phyloP scores from a whole-genome alignment of 1,140 invertebrate species.

The Heterodera schachtii region DNA sequence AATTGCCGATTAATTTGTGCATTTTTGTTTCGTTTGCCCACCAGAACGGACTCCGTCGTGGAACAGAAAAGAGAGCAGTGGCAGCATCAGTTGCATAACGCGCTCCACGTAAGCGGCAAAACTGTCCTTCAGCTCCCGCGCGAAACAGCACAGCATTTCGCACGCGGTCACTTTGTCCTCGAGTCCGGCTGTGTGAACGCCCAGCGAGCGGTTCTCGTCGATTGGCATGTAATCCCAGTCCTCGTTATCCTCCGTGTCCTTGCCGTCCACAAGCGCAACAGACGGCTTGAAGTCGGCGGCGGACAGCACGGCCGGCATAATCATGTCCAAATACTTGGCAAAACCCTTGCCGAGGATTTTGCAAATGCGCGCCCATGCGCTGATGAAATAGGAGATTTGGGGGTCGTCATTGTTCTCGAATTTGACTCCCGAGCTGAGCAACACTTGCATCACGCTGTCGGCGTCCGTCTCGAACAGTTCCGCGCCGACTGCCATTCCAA shows the following conservation, averaged over 20 bases:
- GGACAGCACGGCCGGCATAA: conserved; percentile 93
- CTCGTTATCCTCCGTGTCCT: conserved; percentile 79
- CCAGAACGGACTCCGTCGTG: conserved; percentile 77
- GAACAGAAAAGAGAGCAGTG: conserved; percentile 97
- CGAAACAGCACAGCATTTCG: conserved; percentile 98
- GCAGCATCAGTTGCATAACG: conserved; percentile 90
- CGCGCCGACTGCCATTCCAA: conserved; percentile 94
- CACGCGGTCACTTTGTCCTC: conserved; percentile 99
- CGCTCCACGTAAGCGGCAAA: conserved; percentile 92
- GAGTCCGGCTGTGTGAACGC: conserved; percentile 75
- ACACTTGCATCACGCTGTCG: conserved; percentile 92
- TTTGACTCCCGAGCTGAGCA: conserved; percentile 83
- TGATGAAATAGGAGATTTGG: conserved; percentile 90
- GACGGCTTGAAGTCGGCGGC: conserved; percentile 95
- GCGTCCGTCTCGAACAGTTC: conserved; percentile 91
- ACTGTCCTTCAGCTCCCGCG: conserved; percentile 86
- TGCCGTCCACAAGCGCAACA: conserved; percentile 89
- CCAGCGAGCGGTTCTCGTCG: conserved; percentile 68
- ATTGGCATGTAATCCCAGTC: conserved; percentile 98
- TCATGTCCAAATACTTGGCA: conserved; percentile 79
- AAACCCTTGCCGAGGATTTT: conserved; percentile 93
- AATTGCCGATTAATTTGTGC: not conserved
- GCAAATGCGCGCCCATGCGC: conserved; percentile 97
- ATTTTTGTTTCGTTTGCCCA: not conserved
- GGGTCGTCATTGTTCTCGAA: conserved; percentile 72